Percentiles rank a stretch among this genome's conserved stretches.
Evolutionary conservation across 2,113 vertebrate genomes (phyloP).

Genomic region (Xenus cinereus): DNA sequence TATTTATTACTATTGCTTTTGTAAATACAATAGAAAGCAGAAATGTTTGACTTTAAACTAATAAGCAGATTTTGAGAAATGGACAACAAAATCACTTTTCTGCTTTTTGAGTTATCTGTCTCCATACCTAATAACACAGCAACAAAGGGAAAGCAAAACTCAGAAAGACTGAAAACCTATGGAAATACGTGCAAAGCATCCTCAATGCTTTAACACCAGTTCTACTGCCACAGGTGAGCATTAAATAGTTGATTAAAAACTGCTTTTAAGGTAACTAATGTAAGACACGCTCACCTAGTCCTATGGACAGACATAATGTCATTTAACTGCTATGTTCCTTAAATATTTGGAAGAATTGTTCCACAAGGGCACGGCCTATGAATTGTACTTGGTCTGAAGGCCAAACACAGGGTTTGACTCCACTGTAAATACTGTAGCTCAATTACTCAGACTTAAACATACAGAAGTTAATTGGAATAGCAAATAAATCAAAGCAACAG

Average conservation of each 20-base stretch:
- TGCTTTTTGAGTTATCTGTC: constrained; percentile 13
- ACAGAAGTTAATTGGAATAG: not conserved
- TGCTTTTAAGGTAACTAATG: not conserved
- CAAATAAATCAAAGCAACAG: not conserved
- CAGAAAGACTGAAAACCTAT: not conserved
- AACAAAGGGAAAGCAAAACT: not conserved
- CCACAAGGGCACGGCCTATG: not conserved
- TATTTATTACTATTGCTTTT: constrained; percentile 59
- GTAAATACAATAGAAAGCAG: constrained; percentile 46
- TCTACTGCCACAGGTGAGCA: not conserved
- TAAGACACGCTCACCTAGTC: not conserved
- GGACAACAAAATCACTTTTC: not conserved
- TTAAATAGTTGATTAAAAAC: not conserved
- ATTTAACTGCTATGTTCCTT: not conserved
- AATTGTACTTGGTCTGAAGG: not conserved
- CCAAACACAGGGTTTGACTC: not conserved
- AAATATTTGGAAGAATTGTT: not conserved
- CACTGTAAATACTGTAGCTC: not conserved
- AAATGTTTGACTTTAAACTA: constrained; percentile 52
- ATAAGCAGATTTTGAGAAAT: constrained; percentile 32
- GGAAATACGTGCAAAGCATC: not conserved
- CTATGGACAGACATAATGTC: not conserved
- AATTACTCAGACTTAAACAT: not conserved
- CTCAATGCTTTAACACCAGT: not conserved
- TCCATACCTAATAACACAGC: not conserved